Evolutionary conservation across 2,888 invertebrate species (phyloP).

Genomic region (Morinoia aosen): DNA sequence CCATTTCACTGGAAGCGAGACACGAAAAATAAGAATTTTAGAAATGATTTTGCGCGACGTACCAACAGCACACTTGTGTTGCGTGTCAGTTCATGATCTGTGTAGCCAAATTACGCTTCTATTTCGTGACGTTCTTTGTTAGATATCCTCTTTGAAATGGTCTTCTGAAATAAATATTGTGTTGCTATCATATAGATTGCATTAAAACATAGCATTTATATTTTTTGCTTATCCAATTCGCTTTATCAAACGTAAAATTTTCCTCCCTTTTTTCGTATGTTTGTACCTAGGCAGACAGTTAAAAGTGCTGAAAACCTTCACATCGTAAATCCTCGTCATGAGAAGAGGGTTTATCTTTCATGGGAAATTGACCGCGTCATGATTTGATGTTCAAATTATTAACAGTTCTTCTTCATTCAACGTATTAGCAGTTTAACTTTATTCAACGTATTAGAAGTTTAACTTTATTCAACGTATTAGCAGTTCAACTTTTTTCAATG

Average conservation of each 20-base stretch:
- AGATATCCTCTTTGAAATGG: background rate
- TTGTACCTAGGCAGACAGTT: background rate
- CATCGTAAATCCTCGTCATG: background rate
- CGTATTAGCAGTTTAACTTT: too few relatives aligned
- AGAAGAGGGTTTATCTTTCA: background rate
- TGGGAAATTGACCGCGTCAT: background rate
- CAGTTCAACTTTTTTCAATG: too few relatives aligned
- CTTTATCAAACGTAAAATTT: background rate
- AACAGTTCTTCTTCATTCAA: too few relatives aligned
- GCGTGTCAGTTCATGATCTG: background rate
- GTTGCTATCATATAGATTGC: background rate
- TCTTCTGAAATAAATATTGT: background rate
- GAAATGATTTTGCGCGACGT: background rate
- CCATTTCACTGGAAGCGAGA: background rate
- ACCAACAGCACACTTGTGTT: background rate
- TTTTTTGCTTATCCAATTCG: too few relatives aligned
- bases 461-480: too few relatives aligned
- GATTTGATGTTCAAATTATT: background rate
- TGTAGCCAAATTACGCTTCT: background rate
- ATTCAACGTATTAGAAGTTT: too few relatives aligned
- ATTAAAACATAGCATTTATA: background rate
- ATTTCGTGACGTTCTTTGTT: background rate
- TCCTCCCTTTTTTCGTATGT: background rate
- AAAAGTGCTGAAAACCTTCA: background rate
- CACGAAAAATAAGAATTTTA: background rate